phyloP scores from a whole-genome alignment of 2,888 invertebrate genomes.

The Caenorhabditis drosophilae region DNA sequence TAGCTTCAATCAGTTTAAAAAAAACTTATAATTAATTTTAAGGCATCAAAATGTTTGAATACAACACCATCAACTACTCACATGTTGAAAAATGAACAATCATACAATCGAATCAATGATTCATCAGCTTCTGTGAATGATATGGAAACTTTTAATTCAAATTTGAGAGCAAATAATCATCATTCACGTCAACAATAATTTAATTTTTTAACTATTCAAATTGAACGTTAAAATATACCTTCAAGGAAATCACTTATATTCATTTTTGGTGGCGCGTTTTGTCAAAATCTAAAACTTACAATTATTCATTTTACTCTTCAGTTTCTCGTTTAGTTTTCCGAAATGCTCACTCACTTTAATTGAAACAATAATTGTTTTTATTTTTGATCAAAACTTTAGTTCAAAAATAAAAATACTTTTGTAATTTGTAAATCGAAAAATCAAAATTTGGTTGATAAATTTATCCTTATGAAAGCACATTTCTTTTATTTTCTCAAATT shows the following conservation, averaged over 20 bases:
- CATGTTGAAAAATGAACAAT: conserved; percentile 78
- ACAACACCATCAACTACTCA: conserved; percentile 91
- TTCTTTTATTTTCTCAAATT: too few species aligned
- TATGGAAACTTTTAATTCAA: conserved; percentile 3
- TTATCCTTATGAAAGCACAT: too few species aligned
- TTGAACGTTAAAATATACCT: neutral
- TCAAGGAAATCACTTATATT: conserved; percentile 5
- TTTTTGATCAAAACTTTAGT: too few species aligned
- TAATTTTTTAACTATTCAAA: neutral
- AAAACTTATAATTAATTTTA: conserved; percentile 67
- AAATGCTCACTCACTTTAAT: too few species aligned
- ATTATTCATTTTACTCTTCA: too few species aligned
- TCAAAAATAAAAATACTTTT: too few species aligned
- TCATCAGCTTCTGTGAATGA: conserved; percentile 57
- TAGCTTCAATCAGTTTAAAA: neutral
- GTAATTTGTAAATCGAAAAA: too few species aligned
- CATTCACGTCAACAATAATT: neutral
- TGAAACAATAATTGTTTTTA: too few species aligned
- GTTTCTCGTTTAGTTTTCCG: too few species aligned
- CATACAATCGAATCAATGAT: conserved; percentile 66
- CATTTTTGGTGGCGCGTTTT: too few species aligned
- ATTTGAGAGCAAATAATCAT: neutral
- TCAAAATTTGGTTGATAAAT: too few species aligned
- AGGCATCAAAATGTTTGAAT: conserved; percentile 87
- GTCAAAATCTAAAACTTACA: too few species aligned